Evolutionary conservation across 2,888 invertebrate genomes (phyloP), one percentile per base, ranked within the genome.

Genomic region (Stratiomys singularior): DNA sequence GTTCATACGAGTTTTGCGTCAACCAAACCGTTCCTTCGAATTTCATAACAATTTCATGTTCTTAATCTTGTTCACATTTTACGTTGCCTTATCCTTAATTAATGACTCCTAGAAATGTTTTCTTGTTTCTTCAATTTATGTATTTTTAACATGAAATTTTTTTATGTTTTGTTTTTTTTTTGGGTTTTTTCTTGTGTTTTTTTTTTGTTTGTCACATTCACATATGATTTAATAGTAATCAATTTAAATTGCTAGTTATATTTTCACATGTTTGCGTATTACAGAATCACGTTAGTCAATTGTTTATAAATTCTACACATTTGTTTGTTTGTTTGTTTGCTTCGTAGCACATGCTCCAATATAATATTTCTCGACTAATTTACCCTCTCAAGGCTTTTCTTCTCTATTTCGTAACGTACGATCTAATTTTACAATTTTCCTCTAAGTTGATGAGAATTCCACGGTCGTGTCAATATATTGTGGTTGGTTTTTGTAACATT

Each of bases 51-150:
- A 52, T 52, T 56, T 7, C 30, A 56, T 25, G n/a, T 52, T 72
- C 28, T 46, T 25, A 69, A 60, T 21, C 37, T 60, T 23, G 15
- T 56, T 72, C 27, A 72, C 60, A 56, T n/a, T 71, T 52, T 71
- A 5, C 30, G 47, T 71, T 71, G 21, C 56, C 18, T 56, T 44
- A 72, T 18, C 56, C n/a, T 72, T 28, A 18, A 56, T 56, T 30
- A 58, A 58, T 74, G 21, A 44, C 52, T 72, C 58, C 56, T 46
- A 56, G 58, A 72, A 72, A 58, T 56, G 58, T 69, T 66, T 27
- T 63, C 27, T 64, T 2, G 30, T 28, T 52, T 52, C 9, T 37
- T 37, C 46, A 46, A 11, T 18, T 52, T 52, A 7, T 3, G 52
- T 52, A 52, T 4, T 52, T 52, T 52, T 7, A 18, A 18, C 21